Evolutionary conservation across 37 sponge, comb jelly and placozoan species (phyloP).

Genomic region (Bolinopsis microptera): DNA sequence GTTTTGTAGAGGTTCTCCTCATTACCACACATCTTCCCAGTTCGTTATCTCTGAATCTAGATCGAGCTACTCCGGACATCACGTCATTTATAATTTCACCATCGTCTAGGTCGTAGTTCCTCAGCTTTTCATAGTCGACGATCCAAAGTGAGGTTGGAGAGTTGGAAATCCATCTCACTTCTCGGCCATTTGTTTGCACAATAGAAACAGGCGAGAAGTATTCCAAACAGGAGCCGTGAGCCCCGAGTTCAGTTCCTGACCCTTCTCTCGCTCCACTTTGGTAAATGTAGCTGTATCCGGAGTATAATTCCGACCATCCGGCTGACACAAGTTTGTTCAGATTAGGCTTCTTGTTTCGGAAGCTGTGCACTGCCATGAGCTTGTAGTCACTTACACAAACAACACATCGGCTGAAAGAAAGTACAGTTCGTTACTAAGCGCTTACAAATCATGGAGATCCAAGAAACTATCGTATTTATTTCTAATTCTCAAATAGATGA

Average conservation of each 20-base stretch:
- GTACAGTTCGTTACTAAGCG: too few species aligned
- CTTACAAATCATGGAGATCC: too few species aligned
- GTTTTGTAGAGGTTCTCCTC: neutral
- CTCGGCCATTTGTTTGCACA: neutral
- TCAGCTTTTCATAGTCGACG: neutral
- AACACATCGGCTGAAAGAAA: constrained; percentile 7
- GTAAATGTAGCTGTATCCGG: neutral
- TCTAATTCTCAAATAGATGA: too few species aligned
- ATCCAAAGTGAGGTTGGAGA: neutral
- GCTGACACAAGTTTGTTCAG: neutral
- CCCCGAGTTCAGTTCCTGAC: neutral
- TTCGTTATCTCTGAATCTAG: neutral
- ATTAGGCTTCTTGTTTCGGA: neutral
- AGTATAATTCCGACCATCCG: neutral
- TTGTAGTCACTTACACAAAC: constrained; percentile 27
- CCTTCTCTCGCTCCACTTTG: constrained; percentile 5
- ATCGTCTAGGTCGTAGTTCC: constrained; percentile 7
- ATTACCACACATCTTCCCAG: neutral
- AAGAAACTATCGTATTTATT: too few species aligned
- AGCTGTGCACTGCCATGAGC: constrained; percentile 12
- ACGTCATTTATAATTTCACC: neutral
- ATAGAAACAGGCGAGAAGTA: constrained; percentile 13
- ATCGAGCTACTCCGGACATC: neutral
- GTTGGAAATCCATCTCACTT: constrained; percentile 4
- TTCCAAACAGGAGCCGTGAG: neutral